Evolutionary conservation across 1,140 invertebrate species (phyloP), one percentile per base, ranked within the genome.

Genomic region (Drosophila nannoptera): DNA sequence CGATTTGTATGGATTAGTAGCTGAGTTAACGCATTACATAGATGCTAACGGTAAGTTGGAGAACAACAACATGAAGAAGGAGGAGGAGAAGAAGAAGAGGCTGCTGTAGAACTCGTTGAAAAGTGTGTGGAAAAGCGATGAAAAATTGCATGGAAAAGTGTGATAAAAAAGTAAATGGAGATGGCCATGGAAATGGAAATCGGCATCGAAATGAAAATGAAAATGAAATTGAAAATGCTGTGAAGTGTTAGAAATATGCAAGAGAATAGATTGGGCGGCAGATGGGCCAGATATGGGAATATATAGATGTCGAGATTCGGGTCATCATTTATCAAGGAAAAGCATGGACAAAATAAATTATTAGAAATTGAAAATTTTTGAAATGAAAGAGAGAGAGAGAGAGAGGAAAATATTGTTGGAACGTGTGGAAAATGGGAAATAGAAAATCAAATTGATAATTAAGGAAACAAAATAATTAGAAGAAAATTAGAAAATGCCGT

Each of bases 1-100:
- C 65, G 55, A 68, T 55, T 52, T 78, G 54, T 84, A 61, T 84
- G 80, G 80, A 84, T 84, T 84, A 84, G 76, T 76, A 68, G 80
- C 76, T 65, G 80, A 84, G 68, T 63, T 84, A 56, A 69, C 66
- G 69, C 73, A 74, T 62, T 84, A 56, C 60, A 80, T 84, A 46
- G 76, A 84, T 80, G 73, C 76, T 68, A 69, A 84, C 66, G 80
- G 80, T 84, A 61, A 84, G 80, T 84, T 62, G 4, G 32, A 7
- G 11, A 22, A 22, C 1, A 22, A 22, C 1, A 22, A 22, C 1
- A 22, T 2, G 22, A 22, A 22, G 22, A 22, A 2, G 22, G 3
- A 22, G 22, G 3, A 22, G 22, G 3, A 22, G 22, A 22, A 22
- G 22, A 22, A 2, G 3, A 22, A 22, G 22, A 22, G 22, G 22